Base-by-base conservation (phyloP, 1,140 invertebrate genomes). In the Proales similis region DNA sequence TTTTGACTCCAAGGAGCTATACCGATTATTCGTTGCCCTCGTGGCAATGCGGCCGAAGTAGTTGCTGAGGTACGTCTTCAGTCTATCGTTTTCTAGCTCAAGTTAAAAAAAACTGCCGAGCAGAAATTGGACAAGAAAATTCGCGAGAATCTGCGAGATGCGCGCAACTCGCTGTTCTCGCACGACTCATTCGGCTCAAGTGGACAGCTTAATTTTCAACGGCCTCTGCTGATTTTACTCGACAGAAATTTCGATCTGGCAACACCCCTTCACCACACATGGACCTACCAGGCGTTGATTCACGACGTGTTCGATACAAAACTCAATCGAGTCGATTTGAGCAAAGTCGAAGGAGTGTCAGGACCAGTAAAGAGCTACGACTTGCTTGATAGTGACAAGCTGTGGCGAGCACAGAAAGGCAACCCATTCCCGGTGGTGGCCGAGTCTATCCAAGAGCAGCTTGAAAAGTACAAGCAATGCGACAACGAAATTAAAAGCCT, bases 231-330 rank as follows among this genome's bases (percentile, higher is more conserved):
- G 9, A 86, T 98, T 48, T 78, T 99, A 64, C 79, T 97, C 42
- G 95, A 99, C 75, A 79, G 95, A 63, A 92, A 88, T 77, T 81
- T 96, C 62, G 94, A 99, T 77, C 85, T 99, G 81, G 89, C 92
- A 0, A 97, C 93, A 14, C 90, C 90, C 32, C 76, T 99, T 63
- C 91, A 97, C 82, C 95, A 99, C 75, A 95, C 94, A 3, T 99
- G 95, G 95, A 98, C 92, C 1, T 99, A 99, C 75, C 91, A 96
- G 77, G 93, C 94, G 9, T 72, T 99, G 49, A 85, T 88, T 27
- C 92, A 97, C 75, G 93, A 97, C 81, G 85, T 96, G 1, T 73
- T 96, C 12, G 69, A 95, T 69, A 79, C 95, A 51, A 83, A 87
- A 19, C 76, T 96, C 43, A 98, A 98, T 75, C 76, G 88, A 64